phyloP scores from a whole-genome alignment of 64 coral and sea anemone genomes.

The Exaiptasia diaphana region DNA sequence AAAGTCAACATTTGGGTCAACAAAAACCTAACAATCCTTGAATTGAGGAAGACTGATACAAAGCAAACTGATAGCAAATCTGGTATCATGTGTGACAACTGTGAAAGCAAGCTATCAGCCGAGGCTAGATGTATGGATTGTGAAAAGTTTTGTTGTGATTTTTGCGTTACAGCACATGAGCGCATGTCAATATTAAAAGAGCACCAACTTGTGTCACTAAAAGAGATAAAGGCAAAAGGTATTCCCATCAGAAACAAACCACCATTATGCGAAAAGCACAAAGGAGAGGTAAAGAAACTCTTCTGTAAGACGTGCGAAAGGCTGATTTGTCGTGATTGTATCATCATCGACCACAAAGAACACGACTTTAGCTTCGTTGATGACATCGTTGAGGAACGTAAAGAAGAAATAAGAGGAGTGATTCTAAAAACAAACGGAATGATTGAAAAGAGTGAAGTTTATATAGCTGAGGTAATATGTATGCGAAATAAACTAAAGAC shows the following conservation, averaged over 20 bases:
- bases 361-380: conserved; percentile 17
- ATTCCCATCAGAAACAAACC: neutral
- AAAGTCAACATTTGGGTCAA: conserved; percentile 3
- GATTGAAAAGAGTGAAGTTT: neutral
- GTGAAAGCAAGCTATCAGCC: neutral
- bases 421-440: neutral
- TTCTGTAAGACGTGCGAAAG: neutral
- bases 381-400: neutral
- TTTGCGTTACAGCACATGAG: neutral
- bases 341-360: neutral
- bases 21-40: neutral
- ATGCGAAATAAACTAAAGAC: neutral
- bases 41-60: neutral
- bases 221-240: neutral
- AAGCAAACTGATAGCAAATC: neutral
- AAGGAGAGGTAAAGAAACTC: conserved; percentile 11
- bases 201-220: neutral
- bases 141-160: neutral
- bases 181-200: neutral
- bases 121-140: neutral
- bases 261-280: neutral
- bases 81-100: neutral
- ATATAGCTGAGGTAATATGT: neutral
- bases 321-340: neutral
- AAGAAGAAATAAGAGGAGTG: neutral